Evolutionary conservation across 2,888 invertebrate species (phyloP), one percentile per base, ranked within the genome.

Genomic region (Pseudoips prasinana): DNA sequence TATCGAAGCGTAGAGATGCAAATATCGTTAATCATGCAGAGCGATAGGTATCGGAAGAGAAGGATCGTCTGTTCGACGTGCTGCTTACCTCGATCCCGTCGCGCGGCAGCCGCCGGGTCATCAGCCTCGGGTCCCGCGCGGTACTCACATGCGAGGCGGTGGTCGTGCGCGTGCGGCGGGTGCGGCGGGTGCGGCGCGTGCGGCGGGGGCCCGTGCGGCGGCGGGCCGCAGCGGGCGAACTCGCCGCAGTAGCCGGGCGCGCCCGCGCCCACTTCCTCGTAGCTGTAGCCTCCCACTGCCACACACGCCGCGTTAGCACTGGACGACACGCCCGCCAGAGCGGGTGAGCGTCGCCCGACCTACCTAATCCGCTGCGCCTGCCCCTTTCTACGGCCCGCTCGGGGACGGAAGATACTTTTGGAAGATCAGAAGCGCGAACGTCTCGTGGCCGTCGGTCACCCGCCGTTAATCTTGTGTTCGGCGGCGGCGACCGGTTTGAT

Each of bases 231-330:
- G 58, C 82, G 83, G 71, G 70, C 77, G 77, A 73, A 83, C 66
- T 83, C 82, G 58, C 72, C 77, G 80, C 82, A 78, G 77, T 79
- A 80, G 58, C 63, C 64, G 64, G 62, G 73, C 67, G 68, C 74
- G 64, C 65, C 73, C 68, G 67, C 73, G 69, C 65, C 78, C 64
- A 69, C 62, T 47, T 86, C 87, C 63, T 82, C 85, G 83, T 86
- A 89, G 14, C 14, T 14, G 85, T 85, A 88, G 61, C 83, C 82
- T 73, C 79, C 87, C 83, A 87, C 85, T 86, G 85, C 77, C 83
- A 84, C 81, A 84, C 81, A 81, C 78, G 79, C 77, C 76, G 69
- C 71, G 73, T 74, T 76, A 77, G 64, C 67, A 46, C 62, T 56
- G 46, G 52, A 45, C 39, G 53, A 41, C 51, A n/a, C 46, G 48